Base-by-base conservation (phyloP, 2,888 invertebrate species). In the Nomada hirtipes region DNA sequence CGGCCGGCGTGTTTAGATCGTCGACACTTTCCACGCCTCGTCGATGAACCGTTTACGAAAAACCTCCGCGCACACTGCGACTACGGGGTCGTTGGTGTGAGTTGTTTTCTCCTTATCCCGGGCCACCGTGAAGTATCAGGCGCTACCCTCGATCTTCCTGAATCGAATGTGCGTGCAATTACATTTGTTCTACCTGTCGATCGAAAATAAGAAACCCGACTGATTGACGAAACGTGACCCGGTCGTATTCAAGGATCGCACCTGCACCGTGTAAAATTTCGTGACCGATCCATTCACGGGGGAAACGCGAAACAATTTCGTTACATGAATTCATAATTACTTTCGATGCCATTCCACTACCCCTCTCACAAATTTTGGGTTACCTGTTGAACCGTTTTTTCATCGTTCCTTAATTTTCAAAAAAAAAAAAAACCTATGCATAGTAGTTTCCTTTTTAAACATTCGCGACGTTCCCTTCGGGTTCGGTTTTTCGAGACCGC, bases 1-100 rank as follows among this genome's bases (percentile, higher is more conserved):
- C 71, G 68, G 52, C 70, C 71, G 53, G 61, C 67, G 67, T 77
- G 76, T 77, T 81, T 73, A 81, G 84, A 82, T 84, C 83, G 79
- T 50, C 76, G 60, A 63, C 83, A 53, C 77, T 71, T 71, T 29
- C 13, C 71, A 26, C 50, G 53, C 29, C 36, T 20, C 55, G 53
- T 61, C 65, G 61, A 72, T 59, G 57, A 44, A 36, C 50, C 57
- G 47, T 26, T 20, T 55, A 29, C 4, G 60, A 67, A 75, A 36
- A 47, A 74, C 15, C 64, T 26, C 7, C 15, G 2, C 53, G 20
- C 18, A n/a, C 20, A 1, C 9, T 11, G 29, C 18, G 26, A 7
- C 13, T n/a, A 2, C 2, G 15, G 11, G 11, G 4, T 0, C 23
- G 15, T 23, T 18, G 18, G 11, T 15, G 9, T 26, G n/a, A 36